Evolutionary conservation across 2,888 invertebrate species (phyloP).

Genomic region (Nemotelus nigrinus): DNA sequence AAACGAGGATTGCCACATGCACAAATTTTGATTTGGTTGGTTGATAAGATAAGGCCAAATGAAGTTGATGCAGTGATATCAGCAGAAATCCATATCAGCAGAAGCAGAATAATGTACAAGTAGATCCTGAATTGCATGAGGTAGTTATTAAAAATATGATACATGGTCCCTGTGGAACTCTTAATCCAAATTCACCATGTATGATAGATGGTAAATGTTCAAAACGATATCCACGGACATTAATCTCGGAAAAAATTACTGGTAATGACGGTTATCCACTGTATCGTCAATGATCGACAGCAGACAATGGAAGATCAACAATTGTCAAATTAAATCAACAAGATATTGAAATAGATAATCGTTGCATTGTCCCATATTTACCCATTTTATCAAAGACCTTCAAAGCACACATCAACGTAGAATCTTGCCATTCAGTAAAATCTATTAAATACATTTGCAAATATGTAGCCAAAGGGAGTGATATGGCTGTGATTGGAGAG

Average conservation of each 20-base stretch:
- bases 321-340: conserved; percentile 47
- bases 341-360: conserved; percentile 54
- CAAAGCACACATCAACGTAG: conserved; percentile 60
- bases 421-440: conserved; percentile 62
- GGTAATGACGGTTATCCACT: conserved; percentile 57
- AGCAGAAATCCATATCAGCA: conserved; percentile 54
- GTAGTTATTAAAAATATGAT: conserved; percentile 56
- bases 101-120: conserved; percentile 54
- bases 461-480: conserved; percentile 63
- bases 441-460: conserved; percentile 63
- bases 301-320: conserved; percentile 48
- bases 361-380: conserved; percentile 59
- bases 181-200: conserved; percentile 59
- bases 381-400: conserved; percentile 55
- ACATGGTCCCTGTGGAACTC: conserved; percentile 59
- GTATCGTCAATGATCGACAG: conserved; percentile 51
- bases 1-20: conserved; percentile 53
- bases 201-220: conserved; percentile 57
- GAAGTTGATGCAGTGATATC: conserved; percentile 52
- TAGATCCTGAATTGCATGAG: conserved; percentile 55
- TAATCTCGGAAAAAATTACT: conserved; percentile 55
- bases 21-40: conserved; percentile 52
- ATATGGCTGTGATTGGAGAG: conserved; percentile 57
- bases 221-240: conserved; percentile 54
- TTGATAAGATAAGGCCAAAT: conserved; percentile 50